Base-by-base conservation (phyloP, 2,113 vertebrate genomes). In the Ictalurus furcatus region DNA sequence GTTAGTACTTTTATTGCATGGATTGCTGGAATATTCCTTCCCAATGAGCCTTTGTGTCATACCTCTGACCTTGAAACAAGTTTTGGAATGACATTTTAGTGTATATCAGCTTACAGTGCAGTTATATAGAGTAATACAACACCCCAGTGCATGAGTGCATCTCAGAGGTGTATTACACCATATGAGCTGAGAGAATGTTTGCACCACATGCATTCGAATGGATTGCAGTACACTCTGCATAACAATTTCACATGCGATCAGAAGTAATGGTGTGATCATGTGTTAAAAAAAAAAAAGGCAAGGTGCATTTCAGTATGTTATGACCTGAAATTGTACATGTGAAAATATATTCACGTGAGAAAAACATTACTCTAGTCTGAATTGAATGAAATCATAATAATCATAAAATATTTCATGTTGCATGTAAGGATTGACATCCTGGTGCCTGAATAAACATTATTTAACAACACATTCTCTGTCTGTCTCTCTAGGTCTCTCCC, bases 51-150 rank as follows among this genome's bases (percentile, higher is more conserved):
- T 58, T 52, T 54, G 12, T 40, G 14, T 59, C 63, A 40, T 44
- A 11, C 14, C 56, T 58, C 52, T 83, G 87, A 69, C 79, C 52
- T 69, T 59, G 30, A 73, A 37, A 81, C 30, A 61, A 19, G 12
- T 40, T 61, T 40, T 83, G 21, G 7, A 80, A 73, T 56, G 67
- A 44, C 79, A 48, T 56, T 73, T 21, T 54, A 40, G 48, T 83
- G 52, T 44, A 21, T 52, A 83, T 59, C 23, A 71, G 87, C 87
- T 88, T 73, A 44, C 79, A 71, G 63, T 71, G 79, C 87, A 82
- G 79, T 40, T 83, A 59, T 83, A 59, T 37, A 61, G 44, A 48
- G 44, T 48, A 48, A 82, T 79, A 79, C n/a, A 71, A 83, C 79
- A 82, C 25, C 30, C 30, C 30, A 69, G 23, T 28, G 48, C 54